These are phyloP conservation scores for Drosophila orosa DNA, from an alignment of 1,140 invertebrate species.

Conservation along the genomic window DNA sequence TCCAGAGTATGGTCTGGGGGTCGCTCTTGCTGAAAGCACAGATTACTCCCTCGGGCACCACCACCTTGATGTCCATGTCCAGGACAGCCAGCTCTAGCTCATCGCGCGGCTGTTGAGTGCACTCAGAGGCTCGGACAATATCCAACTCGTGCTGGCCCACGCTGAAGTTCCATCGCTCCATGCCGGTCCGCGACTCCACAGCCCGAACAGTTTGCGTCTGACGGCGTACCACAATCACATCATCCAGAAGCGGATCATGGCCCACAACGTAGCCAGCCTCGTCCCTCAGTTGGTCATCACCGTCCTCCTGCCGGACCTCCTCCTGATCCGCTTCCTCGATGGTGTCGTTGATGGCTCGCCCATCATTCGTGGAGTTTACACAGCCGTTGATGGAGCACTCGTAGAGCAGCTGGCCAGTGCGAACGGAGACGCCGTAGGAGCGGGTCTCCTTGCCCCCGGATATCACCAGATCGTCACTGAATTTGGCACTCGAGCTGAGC, in stretches of 20 bases:
- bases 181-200: slow-evolving; percentile 91
- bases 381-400: slow-evolving; percentile 91
- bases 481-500: slow-evolving; percentile 92
- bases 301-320: slow-evolving; percentile 5
- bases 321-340: slow-evolving; percentile 28
- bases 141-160: slow-evolving; percentile 94
- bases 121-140: slow-evolving; percentile 85
- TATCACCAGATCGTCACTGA: slow-evolving; percentile 94
- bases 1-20: slow-evolving; percentile 87
- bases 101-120: slow-evolving; percentile 84
- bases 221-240: slow-evolving; percentile 91
- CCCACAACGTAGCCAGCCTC: slow-evolving; percentile 65
- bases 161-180: slow-evolving; percentile 98
- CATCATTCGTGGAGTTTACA: slow-evolving; percentile 85
- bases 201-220: slow-evolving; percentile 94
- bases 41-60: slow-evolving; percentile 91
- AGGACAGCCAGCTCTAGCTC: slow-evolving; percentile 80
- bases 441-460: slow-evolving; percentile 90
- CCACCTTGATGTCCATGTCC: slow-evolving; percentile 87
- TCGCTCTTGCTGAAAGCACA: slow-evolving; percentile 86
- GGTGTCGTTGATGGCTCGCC: slow-evolving; percentile 53
- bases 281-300: slow-evolving; percentile 51
- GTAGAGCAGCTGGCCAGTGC: slow-evolving; percentile 91
- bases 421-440: slow-evolving; percentile 90
- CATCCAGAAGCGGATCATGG: slow-evolving; percentile 85